Evolutionary conservation across 2,113 vertebrate genomes (phyloP).

Genomic region (Piaya cayana): DNA sequence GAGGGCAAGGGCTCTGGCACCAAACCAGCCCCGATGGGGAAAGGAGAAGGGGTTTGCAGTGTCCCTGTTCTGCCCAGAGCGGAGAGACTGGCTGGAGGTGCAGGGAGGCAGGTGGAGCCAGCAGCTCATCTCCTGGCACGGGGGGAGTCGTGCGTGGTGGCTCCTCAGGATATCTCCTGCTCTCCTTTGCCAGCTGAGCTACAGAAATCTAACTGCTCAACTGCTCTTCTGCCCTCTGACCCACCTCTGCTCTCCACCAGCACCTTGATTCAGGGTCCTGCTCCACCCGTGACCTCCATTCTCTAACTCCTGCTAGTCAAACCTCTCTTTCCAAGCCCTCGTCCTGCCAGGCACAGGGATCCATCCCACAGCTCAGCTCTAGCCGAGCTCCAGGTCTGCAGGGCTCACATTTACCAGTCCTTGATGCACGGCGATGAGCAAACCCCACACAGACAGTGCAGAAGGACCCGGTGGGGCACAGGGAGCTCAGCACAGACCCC

Average conservation of each 20-base stretch:
- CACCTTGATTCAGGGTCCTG: not conserved
- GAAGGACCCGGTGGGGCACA: not conserved
- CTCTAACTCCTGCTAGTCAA: not conserved
- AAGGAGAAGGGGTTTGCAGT: not conserved
- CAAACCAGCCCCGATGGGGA: not conserved
- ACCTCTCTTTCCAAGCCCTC: not conserved
- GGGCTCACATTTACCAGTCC: not conserved
- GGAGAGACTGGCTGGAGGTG: not conserved
- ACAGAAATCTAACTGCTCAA: rapidly evolving
- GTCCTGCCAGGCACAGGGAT: not conserved
- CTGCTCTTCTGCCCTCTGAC: not conserved
- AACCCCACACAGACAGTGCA: not conserved
- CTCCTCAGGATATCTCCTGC: not conserved
- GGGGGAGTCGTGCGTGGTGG: not conserved
- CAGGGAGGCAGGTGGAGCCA: not conserved
- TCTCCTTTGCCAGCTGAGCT: too few relatives aligned
- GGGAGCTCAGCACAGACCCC: rapidly evolving
- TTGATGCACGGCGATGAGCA: not conserved
- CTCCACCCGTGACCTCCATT: not conserved
- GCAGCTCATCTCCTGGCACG: not conserved
- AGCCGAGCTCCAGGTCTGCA: not conserved
- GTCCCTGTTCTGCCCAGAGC: not conserved
- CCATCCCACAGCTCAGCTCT: rapidly evolving
- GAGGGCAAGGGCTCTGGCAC: not conserved
- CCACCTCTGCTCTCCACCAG: not conserved